Evolutionary conservation across 2,113 vertebrate genomes (phyloP), one percentile per base, ranked within the genome.

Genomic region (Actenoides hombroni): DNA sequence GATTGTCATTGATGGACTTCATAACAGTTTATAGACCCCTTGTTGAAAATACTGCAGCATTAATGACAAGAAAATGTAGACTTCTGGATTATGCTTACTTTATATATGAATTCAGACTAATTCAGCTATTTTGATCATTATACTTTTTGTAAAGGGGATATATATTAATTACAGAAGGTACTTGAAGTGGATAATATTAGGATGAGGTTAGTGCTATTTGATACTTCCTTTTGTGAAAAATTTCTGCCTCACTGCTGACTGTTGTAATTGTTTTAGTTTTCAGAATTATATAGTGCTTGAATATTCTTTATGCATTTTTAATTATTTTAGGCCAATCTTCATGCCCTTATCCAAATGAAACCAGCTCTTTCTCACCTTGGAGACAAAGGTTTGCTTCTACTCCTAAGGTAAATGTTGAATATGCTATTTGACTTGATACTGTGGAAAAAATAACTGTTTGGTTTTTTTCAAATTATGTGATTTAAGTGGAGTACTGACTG

Each of bases 341-440:
- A 99, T 81, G 99, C 99, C 82, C 98, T 99, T 86, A 99, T 99
- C 97, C 99, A 99, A 71, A 98, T 99, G 97, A 99, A 99, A 96
- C 99, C 99, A 90, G 99, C 99, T 89, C 98, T 99, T 92, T 99
- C 99, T 93, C 99, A 99, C 94, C 98, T 99, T 91, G 99, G 99
- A 92, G 99, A 99, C 97, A 99, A 99, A 93, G 99, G 99, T 81
- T 98, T 99, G 51, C 98, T 99, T 94, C 98, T 99, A 13, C 99
- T 99, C 10, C 97, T 99, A 81, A 98, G 99, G 99, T 99, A 97
- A 97, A 94, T 71, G 26, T 92, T 86, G 39, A 94, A 33, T 75
- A 24, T 67, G 16, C 13, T 70, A 31, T 92, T 92, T 90, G 54
- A 17, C 8, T 82, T 97, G 17, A 56, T 13, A 10, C 11, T 40